A percentile compares a stretch with the other conserved stretches of the same genome.
Evolutionary conservation across 2,797 vertebrate species (phyloP).

Genomic region (Liparis tanakae): DNA sequence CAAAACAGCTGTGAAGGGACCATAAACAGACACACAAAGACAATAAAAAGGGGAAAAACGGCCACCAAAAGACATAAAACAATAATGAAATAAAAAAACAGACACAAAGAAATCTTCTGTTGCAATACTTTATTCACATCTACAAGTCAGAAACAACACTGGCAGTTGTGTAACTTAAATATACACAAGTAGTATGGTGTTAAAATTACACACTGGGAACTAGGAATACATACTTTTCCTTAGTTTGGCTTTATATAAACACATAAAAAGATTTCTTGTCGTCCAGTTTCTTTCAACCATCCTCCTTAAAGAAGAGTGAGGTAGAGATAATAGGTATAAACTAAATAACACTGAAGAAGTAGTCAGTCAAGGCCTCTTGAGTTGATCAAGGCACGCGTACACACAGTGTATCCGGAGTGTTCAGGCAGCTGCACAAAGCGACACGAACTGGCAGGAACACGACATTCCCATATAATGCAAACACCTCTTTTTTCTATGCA

Average conservation of each 20-base stretch:
- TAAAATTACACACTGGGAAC: not conserved
- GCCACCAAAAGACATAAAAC: not conserved
- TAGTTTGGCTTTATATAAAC: not conserved
- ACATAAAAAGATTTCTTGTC: not conserved
- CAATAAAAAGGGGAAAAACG: no score
- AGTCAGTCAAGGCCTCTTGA: conserved; percentile 4
- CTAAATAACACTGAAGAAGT: not conserved
- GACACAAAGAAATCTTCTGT: not conserved
- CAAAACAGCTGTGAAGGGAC: no score
- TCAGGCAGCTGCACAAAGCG: not conserved
- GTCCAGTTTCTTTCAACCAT: not conserved
- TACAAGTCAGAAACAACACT: conserved; percentile 1
- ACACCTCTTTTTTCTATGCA: not conserved
- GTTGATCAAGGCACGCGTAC: conserved; percentile 31
- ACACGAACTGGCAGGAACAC: conserved; percentile 6
- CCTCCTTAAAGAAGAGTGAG: conserved; percentile 12
- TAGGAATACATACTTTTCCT: not conserved
- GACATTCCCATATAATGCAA: not conserved
- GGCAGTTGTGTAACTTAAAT: not conserved
- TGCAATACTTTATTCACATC: conserved; percentile 22
- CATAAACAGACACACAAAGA: no score
- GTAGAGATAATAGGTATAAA: conserved; percentile 8
- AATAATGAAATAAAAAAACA: not conserved
- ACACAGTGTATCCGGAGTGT: conserved; percentile 14
- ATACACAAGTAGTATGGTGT: not conserved